Evolutionary conservation across 2,797 vertebrate species (phyloP), one percentile per base, ranked within the genome.

Genomic region (Erpetoichthys calabaricus): DNA sequence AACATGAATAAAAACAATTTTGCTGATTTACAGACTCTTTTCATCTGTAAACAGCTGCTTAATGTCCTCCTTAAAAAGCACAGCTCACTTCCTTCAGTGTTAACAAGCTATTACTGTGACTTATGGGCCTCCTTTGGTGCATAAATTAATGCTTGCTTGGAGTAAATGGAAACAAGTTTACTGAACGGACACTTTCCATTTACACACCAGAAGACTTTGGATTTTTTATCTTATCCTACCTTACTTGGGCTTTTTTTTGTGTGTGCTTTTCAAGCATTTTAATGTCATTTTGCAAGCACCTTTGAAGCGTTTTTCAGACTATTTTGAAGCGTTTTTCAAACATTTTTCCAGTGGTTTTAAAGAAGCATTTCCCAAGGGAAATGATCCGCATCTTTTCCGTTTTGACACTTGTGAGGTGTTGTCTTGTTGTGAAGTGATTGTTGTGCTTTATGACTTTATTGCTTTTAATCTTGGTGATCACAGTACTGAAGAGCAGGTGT

Each of bases 21-120:
- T 78, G 78, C 82, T 91, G 91, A 97, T 94, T 97, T 94, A 95
- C 87, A 87, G 72, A 66, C 71, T 82, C 80, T 73, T 76, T 83
- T 80, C 78, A 77, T 82, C 80, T 76, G 71, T 79, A 90, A 80
- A 86, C 89, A 93, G 88, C 88, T 92, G 90, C 79, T 92, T 94
- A 92, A 92, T 91, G 89, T 86, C 86, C 85, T 81, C 82, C 83
- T 86, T 84, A 83, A 88, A 92, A 91, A 25, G 87, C 84, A 80
- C 78, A 70, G 73, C 87, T 88, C 89, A 85, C 84, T 91, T 88
- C 80, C 82, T 87, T 85, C 62, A 68, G 86, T 89, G 90, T 93
- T 94, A 92, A 90, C 86, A 90, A 91, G 87, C 85, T 83, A 89
- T 96, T 92, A 90, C 79, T 79, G 74, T 90, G 91, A 97, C 74